Evolutionary conservation across 2,888 invertebrate genomes (phyloP).

Genomic region (Myopa tessellatipennis): DNA sequence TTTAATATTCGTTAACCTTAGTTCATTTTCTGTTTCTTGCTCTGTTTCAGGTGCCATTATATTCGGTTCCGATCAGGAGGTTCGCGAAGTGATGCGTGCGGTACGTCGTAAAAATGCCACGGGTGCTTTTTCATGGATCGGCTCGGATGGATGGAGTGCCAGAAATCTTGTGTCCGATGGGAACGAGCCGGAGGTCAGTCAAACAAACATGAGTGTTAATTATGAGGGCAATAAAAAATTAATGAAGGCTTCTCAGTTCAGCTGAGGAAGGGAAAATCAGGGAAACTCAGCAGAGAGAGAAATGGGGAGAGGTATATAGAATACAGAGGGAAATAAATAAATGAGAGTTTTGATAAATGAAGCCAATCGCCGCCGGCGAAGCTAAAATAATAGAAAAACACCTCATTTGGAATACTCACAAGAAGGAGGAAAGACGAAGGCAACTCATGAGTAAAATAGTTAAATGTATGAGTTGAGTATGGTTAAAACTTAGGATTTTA

Average conservation of each 20-base stretch:
- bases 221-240: constrained; percentile 32
- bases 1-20: neutral
- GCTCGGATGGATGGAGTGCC: constrained; percentile 96
- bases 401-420: neutral
- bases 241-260: neutral
- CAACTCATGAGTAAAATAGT: too few relatives aligned
- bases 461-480: too few relatives aligned
- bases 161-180: constrained; percentile 86
- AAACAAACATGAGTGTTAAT: neutral
- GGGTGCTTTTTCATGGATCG: constrained; percentile 93
- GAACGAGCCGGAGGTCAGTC: constrained; percentile 80
- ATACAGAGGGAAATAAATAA: neutral
- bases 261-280: neutral
- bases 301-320: neutral
- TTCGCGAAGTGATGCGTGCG: constrained; percentile 94
- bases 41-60: constrained; percentile 83
- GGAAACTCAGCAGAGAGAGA: too few relatives aligned
- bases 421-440: too few relatives aligned
- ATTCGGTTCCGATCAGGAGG: constrained; percentile 96
- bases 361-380: neutral
- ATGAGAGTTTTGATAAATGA: neutral
- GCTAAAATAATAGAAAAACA: neutral
- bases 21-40: too few relatives aligned
- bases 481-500: too few relatives aligned
- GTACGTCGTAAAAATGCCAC: constrained; percentile 89